Percentiles rank a stretch among this genome's conserved stretches.
Conservation (phyloP, 1,140 invertebrate species). For the Pollicipes pollicipes region DNA sequence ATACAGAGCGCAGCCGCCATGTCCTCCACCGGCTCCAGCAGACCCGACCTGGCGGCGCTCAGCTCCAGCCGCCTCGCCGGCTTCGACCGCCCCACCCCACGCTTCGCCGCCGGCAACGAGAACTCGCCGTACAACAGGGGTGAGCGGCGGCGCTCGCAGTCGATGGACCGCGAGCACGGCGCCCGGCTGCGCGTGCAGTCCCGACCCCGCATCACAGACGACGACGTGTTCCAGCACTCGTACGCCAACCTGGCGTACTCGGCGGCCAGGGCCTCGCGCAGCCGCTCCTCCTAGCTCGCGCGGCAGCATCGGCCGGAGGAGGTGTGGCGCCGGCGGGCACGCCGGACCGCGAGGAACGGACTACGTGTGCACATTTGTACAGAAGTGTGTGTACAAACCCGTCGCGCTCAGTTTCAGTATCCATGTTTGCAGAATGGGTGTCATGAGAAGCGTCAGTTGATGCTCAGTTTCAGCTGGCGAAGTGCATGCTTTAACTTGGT, state of each 20-base stretch:
- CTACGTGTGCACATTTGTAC: no score
- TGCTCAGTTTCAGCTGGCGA: no score
- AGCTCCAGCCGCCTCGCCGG: neutral
- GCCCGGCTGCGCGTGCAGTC: neutral
- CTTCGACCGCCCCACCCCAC: neutral
- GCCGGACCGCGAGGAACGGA: no score
- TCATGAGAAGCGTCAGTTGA: no score
- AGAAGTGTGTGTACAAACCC: no score
- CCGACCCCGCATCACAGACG: neutral
- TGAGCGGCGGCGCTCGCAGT: neutral
- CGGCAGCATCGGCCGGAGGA: no score
- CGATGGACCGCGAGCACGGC: neutral
- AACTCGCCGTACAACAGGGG: slow-evolving; percentile 1
- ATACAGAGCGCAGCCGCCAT: no score
- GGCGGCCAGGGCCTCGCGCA: neutral
- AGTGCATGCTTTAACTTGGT: no score
- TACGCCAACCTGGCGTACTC: neutral
- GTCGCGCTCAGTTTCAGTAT: no score
- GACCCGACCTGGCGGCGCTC: neutral
- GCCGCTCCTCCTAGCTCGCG: neutral
- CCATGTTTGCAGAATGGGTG: no score
- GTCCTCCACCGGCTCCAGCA: neutral
- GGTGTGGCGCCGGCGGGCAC: no score
- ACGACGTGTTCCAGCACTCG: neutral
- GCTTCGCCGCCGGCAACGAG: neutral